Evolutionary conservation across 2,797 vertebrate genomes (phyloP).

Genomic region (Eulemur coronatus): DNA sequence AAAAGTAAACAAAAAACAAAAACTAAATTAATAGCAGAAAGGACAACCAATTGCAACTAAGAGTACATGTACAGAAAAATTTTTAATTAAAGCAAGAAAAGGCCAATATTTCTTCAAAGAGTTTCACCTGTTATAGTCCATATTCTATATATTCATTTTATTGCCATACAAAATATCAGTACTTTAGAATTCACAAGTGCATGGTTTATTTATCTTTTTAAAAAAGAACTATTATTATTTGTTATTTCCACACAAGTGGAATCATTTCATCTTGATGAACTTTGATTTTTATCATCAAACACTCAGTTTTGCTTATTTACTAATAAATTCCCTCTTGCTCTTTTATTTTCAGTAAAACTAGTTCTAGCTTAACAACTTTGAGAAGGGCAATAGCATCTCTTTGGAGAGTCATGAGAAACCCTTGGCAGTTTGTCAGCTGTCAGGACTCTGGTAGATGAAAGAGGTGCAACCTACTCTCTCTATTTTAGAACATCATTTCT

Average conservation of each 20-base stretch:
- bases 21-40: neutral
- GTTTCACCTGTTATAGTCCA: neutral
- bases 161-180: neutral
- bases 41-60: neutral
- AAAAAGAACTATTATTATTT: neutral
- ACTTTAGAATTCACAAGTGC: neutral
- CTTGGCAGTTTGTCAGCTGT: neutral
- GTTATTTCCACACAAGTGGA: neutral
- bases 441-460: neutral
- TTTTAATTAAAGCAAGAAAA: neutral
- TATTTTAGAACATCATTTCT: constrained; percentile 24
- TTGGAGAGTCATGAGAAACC: neutral
- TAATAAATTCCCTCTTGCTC: neutral
- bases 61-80: neutral
- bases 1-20: neutral
- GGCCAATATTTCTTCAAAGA: neutral
- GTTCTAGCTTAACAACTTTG: neutral
- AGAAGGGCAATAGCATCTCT: neutral
- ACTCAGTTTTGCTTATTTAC: neutral
- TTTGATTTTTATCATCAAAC: neutral
- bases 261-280: neutral
- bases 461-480: neutral
- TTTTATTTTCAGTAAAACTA: neutral
- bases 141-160: neutral
- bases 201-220: neutral